Evolutionary conservation across 2,888 invertebrate genomes (phyloP).

Genomic region (Endotricha flammealis): DNA sequence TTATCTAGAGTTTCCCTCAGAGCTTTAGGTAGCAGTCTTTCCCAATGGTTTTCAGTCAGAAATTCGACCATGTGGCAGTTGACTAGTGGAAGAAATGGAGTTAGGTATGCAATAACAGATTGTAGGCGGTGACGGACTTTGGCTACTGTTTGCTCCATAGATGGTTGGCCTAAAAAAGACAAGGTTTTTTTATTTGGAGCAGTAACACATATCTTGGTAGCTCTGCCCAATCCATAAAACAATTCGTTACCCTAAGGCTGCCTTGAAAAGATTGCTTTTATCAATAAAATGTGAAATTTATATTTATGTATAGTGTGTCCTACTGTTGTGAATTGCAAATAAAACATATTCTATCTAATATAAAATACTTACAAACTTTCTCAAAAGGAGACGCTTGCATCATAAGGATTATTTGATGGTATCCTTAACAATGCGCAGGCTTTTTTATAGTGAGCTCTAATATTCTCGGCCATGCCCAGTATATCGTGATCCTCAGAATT

Average conservation of each 20-base stretch:
- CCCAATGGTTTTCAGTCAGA: slow-evolving; percentile 82
- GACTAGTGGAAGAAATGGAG: slow-evolving; percentile 79
- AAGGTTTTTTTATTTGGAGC: not conserved
- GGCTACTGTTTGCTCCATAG: slow-evolving; percentile 37
- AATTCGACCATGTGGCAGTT: slow-evolving; percentile 86
- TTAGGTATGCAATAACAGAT: slow-evolving; percentile 73
- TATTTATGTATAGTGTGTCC: too few relatives aligned
- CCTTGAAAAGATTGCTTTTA: not conserved
- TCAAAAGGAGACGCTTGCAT: slow-evolving; percentile 80
- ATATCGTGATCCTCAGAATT: slow-evolving; percentile 84
- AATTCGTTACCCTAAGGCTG: too few relatives aligned
- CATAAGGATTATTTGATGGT: slow-evolving; percentile 74
- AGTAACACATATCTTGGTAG: not conserved
- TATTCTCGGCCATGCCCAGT: slow-evolving; percentile 76
- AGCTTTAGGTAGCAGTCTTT: slow-evolving; percentile 72
- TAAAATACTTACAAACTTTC: slow-evolving; percentile 22
- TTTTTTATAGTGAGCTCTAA: slow-evolving; percentile 83
- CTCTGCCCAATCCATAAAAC: too few relatives aligned
- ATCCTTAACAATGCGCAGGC: slow-evolving; percentile 83
- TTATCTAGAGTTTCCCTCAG: slow-evolving; percentile 72
- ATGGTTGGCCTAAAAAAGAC: not conserved
- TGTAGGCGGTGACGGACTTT: slow-evolving; percentile 60
- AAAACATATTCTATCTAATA: too few relatives aligned
- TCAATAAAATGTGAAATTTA: not conserved
- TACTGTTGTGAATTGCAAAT: too few relatives aligned